Evolutionary conservation across 2,113 vertebrate species (phyloP).

Genomic region (Aptenodytes forsteri): DNA sequence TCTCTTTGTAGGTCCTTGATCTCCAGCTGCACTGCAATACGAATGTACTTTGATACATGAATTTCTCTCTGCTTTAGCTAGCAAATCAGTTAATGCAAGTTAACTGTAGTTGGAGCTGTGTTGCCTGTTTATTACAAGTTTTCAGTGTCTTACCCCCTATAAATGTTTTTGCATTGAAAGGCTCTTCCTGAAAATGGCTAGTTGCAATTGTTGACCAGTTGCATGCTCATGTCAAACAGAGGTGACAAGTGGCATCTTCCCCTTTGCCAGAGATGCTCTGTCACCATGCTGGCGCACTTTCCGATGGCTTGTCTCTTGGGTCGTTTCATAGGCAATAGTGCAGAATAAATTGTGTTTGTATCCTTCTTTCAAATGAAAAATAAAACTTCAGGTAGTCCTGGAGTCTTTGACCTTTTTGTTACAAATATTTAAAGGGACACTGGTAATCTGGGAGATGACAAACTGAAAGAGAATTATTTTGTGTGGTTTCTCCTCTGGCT

Average conservation of each 20-base stretch:
- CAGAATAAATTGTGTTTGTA: background rate
- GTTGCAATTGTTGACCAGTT: background rate
- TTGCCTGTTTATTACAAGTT: background rate
- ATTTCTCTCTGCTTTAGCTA: background rate
- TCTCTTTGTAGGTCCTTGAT: background rate
- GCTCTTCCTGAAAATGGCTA: background rate
- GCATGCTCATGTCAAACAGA: no score
- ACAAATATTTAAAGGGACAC: background rate
- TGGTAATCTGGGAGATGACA: background rate
- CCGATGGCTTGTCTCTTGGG: rapidly evolving
- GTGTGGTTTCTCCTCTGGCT: background rate
- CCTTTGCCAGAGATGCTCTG: background rate
- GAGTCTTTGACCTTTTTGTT: background rate
- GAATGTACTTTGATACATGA: rapidly evolving
- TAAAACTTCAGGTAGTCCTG: background rate
- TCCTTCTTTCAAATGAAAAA: background rate
- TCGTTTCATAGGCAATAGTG: background rate
- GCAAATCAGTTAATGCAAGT: background rate
- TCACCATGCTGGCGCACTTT: background rate
- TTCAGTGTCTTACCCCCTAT: background rate
- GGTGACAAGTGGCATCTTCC: background rate
- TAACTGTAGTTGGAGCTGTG: background rate
- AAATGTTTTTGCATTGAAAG: background rate
- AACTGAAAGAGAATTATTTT: background rate
- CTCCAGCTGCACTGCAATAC: background rate